Base-by-base conservation (phyloP, 1,140 invertebrate genomes). In the Temnothorax curvispinosus region DNA sequence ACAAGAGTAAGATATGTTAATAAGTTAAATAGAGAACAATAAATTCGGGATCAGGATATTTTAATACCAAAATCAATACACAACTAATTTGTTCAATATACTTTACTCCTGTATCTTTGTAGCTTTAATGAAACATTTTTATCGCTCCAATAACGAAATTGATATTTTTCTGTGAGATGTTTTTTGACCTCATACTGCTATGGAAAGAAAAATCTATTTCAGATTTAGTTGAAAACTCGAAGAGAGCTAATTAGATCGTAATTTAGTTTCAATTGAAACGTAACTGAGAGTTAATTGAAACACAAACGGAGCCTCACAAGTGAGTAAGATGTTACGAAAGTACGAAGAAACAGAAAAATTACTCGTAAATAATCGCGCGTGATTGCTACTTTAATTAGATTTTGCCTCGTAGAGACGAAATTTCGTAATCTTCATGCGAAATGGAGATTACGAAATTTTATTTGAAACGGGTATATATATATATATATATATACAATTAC, bases 241-340 rank as follows among this genome's bases (percentile, higher is more conserved):
- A 77, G 27, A 47, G 7, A 27, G 15, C 5, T 62, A 77, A 62
- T 62, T 15, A 7, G 13, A 9, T 76, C 21, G 21, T 62, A 62
- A 47, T 15, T 77, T 62, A n/a, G 38, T 77, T 52, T 13, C 60
- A 77, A 77, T 77, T 77, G 41, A 62, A 2, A 38, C 35, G 18
- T 38, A 65, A 78, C 18, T 41, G 15, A 41, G 32, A 78, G 21
- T 3, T 50, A 60, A 76, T 76, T 76, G 74, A 60, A 60, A 60
- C 13, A 50, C 27, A 74, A 74, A 54, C 9, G 13, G 9, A 15
- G 6, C 5, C 44, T 74, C n/a, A 54, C 27, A 7, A n/a, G 27
- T 27, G 27, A 67, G 8, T 67, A 50, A 50, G 8, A 18, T 9
- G 50, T 32, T 52, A 54, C 5, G 21, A 35, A 13, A 35, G 18